Conservation (phyloP, 2,113 vertebrate species). For the Tragelaphus scriptus region DNA sequence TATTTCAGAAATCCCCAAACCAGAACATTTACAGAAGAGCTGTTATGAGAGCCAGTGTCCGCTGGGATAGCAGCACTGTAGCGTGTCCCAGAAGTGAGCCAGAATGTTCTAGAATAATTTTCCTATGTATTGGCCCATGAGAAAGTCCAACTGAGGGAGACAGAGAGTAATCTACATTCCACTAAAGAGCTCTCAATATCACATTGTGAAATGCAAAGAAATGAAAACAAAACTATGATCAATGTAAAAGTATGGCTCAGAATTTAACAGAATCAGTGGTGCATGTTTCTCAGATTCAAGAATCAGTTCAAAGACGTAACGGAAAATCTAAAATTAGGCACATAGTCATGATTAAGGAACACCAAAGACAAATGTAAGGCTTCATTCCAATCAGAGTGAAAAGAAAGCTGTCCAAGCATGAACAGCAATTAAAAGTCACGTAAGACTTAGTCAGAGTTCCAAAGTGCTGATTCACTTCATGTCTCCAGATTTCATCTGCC, state of each 20-base stretch:
- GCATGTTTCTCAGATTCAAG: neutral
- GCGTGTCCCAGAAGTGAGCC: neutral
- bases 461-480: neutral
- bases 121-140: neutral
- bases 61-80: neutral
- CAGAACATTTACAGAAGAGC: neutral
- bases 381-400: neutral
- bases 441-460: neutral
- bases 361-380: neutral
- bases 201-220: neutral
- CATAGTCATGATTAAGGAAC: neutral
- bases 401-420: neutral
- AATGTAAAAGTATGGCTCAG: neutral
- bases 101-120: neutral
- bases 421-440: neutral
- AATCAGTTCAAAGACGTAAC: neutral
- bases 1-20: neutral
- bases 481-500: neutral
- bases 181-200: neutral
- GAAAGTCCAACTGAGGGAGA: neutral
- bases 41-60: neutral
- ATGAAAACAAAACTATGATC: neutral
- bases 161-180: neutral
- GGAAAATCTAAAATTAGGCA: neutral
- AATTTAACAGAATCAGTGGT: neutral